Evolutionary conservation across 2,888 invertebrate genomes (phyloP), one percentile per base, ranked within the genome.

Genomic region (Apoderus coryli): DNA sequence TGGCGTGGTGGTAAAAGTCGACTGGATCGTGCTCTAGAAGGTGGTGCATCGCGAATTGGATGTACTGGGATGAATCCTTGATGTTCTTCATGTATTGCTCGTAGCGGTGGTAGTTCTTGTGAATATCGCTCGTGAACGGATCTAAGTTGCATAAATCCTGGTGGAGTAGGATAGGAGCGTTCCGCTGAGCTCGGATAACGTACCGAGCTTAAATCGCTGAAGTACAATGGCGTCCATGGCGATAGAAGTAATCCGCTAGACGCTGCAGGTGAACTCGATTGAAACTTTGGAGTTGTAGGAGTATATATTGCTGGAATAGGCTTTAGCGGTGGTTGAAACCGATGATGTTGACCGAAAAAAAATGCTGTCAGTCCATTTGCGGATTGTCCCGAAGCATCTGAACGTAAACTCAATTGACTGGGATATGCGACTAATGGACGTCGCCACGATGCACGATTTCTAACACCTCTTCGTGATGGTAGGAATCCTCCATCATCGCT

Each of bases 151-250:
- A 71, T 65, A 39, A 72, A 72, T 39, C 75, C 75, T 5, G 78
- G 77, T 24, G 76, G 76, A 10, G 77, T 76, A 19, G 81, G 81
- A 51, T 77, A 74, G 1, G 84, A 82, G 26, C 45, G 31, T 32
- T 47, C 84, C 5, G 71, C 79, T 11, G 81, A 80, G 46, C 80
- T 78, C 25, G 81, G 76, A 49, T 75, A 76, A 27, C 77, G 71
- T 36, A 88, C 86, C 24, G 85, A 85, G 60, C 86, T 86, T 46
- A 88, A 68, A 59, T 88, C 86, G 53, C 80, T 82, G 49, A 81
- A 78, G 61, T 84, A 81, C 37, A 76, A 65, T 10, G 77, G 72
- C 67, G 76, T 76, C 33, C 78, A 76, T 3, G 76, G 67, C 52
- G 70, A 65, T 32, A 68, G 60, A 25, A 65, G 50, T 39, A 64